A percentile compares a stretch with the other conserved stretches of the same genome.
Conservation (phyloP, 1,140 invertebrate species). For the Zaprionus capensis region DNA sequence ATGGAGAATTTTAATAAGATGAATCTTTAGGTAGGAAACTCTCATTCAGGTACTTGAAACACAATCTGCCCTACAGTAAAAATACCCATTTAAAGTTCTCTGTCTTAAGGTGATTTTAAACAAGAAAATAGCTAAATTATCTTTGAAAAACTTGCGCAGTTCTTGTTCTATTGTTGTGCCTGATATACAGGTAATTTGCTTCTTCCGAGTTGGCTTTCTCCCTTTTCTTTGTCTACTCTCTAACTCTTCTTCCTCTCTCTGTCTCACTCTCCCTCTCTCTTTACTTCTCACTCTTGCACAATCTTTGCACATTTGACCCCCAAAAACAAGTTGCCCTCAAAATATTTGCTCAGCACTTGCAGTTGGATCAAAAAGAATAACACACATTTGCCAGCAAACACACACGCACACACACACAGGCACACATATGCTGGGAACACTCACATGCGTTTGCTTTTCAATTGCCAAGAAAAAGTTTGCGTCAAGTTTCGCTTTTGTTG, state of each 20-base stretch:
- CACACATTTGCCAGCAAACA: slow-evolving; percentile 19
- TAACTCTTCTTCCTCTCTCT: too few species aligned
- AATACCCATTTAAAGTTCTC: not conserved
- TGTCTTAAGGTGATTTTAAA: not conserved
- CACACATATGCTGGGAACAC: slow-evolving; percentile 16
- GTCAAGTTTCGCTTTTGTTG: slow-evolving; percentile 61
- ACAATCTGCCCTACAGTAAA: not conserved
- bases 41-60: not conserved
- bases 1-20: not conserved
- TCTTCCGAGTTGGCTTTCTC: not conserved
- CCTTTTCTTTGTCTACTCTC: not conserved
- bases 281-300: not conserved
- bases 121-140: not conserved
- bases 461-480: slow-evolving; percentile 76
- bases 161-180: not conserved
- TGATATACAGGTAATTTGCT: not conserved
- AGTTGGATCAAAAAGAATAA: slow-evolving; percentile 56
- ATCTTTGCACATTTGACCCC: slow-evolving; percentile 32
- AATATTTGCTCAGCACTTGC: slow-evolving; percentile 65
- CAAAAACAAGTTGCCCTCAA: slow-evolving; percentile 27
- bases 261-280: not conserved
- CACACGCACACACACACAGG: slow-evolving; percentile 12
- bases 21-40: not conserved
- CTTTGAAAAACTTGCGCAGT: not conserved
- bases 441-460: slow-evolving; percentile 62